Evolutionary conservation across 2,797 vertebrate genomes (phyloP).

Genomic region (Bovichtus variegatus): DNA sequence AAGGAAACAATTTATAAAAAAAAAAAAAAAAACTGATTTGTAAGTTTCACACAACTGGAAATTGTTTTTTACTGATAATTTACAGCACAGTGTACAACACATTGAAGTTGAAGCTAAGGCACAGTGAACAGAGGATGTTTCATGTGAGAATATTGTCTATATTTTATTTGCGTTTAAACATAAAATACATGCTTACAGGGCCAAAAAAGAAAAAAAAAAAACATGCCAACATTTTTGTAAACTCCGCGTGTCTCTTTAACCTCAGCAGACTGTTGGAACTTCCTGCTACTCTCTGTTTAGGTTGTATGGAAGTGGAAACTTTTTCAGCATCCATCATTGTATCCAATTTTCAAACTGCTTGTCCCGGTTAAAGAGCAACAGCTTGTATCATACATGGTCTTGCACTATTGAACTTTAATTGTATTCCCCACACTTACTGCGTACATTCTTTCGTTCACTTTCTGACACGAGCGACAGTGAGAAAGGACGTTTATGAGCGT

Average conservation of each 20-base stretch:
- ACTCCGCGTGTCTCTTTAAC: conserved; percentile 20
- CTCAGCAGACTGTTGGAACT: conserved; percentile 35
- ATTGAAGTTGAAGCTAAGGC: conserved; percentile 15
- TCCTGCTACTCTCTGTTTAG: conserved; percentile 5
- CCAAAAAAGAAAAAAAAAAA: conserved; percentile 44
- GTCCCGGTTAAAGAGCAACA: conserved; percentile 7
- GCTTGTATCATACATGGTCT: background rate
- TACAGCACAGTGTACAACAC: conserved; percentile 1
- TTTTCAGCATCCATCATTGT: conserved; percentile 10
- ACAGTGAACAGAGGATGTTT: conserved; percentile 33
- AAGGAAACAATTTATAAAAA: conserved; percentile 48
- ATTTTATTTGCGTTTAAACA: conserved; percentile 42
- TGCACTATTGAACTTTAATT: background rate
- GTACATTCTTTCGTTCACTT: background rate
- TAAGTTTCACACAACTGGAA: conserved; percentile 28
- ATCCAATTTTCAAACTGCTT: background rate
- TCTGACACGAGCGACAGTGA: background rate
- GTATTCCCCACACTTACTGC: background rate
- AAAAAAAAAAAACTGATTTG: no score
- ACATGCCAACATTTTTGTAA: conserved; percentile 30
- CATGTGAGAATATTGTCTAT: conserved; percentile 33
- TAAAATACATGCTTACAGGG: conserved; percentile 3
- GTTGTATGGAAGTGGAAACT: conserved; percentile 14
- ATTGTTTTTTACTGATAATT: conserved; percentile 39
- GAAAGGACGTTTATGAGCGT: background rate